Percentiles rank a stretch among this genome's conserved stretches.
These are phyloP conservation scores for Zaprionus camerounensis DNA, from an alignment of 1,140 invertebrate genomes.

Conservation along the genomic window DNA sequence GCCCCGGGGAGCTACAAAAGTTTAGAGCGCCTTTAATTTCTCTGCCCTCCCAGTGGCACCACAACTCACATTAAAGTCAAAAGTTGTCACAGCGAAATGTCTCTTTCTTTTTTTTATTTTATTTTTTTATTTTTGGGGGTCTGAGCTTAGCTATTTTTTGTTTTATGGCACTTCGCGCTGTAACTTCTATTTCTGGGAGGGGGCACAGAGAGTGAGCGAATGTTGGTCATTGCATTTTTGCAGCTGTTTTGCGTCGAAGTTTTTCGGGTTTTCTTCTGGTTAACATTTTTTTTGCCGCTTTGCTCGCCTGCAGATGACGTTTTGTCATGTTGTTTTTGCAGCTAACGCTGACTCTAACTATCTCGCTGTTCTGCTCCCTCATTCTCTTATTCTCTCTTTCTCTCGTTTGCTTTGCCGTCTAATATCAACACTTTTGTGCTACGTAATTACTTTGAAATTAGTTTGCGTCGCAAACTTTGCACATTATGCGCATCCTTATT, in stretches of 20 bases:
- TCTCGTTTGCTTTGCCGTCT: constrained; percentile 60
- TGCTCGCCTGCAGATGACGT: constrained; percentile 66
- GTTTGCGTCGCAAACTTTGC: constrained; percentile 81
- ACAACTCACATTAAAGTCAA: constrained; percentile 73
- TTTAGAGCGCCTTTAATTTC: constrained; percentile 64
- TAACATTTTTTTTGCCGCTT: constrained; percentile 34
- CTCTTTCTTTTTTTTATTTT: constrained; percentile 10
- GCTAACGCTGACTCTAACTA: constrained; percentile 29
- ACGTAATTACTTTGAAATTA: constrained; percentile 83
- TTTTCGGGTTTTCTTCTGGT: constrained; percentile 13
- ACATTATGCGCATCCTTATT: constrained; percentile 82
- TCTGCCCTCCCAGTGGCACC: constrained; percentile 12
- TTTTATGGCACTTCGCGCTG: constrained; percentile 16
- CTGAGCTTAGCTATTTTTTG: constrained; percentile 8
- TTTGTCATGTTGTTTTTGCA: constrained; percentile 75
- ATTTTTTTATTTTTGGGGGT: constrained; percentile 6
- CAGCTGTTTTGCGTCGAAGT: constrained; percentile 60
- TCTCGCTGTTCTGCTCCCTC: neutral
- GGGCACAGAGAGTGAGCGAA: neutral
- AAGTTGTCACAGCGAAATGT: constrained; percentile 59
- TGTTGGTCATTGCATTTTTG: constrained; percentile 30
- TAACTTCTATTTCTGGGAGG: constrained; percentile 13
- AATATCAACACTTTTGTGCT: constrained; percentile 83
- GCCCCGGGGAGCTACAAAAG: constrained; percentile 32
- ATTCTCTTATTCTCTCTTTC: neutral